Evolutionary conservation across 2,888 invertebrate genomes (phyloP), one percentile per base, ranked within the genome.

Genomic region (Lasioglossum zephyrum): DNA sequence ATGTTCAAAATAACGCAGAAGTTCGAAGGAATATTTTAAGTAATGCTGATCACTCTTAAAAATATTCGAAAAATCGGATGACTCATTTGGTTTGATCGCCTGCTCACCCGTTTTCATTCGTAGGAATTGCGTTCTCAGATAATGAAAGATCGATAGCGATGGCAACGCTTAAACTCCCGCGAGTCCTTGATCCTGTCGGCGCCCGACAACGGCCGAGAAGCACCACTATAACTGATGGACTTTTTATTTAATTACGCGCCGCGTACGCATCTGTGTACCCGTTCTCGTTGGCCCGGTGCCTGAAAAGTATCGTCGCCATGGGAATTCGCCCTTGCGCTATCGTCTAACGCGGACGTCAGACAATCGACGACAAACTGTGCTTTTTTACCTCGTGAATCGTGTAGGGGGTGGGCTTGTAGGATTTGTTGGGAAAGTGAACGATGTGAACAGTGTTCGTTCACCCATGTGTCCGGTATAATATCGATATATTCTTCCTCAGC

Each of bases 221-320:
- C 87, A 82, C 88, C 90, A 89, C 89, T 89, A 89, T 91, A 92
- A 91, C 91, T 89, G 90, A 93, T 92, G 90, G 90, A 91, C 89
- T 90, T 93, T 92, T 91, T 92, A 93, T 93, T 92, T 91, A 93
- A 93, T 93, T 92, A 93, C 87, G 88, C 63, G 77, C 75, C 83
- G 81, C 75, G 81, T 77, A 89, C 90, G 87, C 93, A 93, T 93
- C 93, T 93, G 93, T 89, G 91, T 87, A 89, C 87, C 77, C 76
- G 83, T 84, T 89, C 79, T 77, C 70, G 73, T 72, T 69, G 69
- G 76, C 77, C 41, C 53, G 83, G 74, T 79, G 84, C 75, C 73
- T 77, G 79, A 77, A 86, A 85, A 86, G 77, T 88, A 89, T 81
- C 81, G 86, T 74, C 69, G 80, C 79, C 88, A 72, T 81, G 88